Conservation (phyloP, 1,140 invertebrate genomes). For the Atta colombica region DNA sequence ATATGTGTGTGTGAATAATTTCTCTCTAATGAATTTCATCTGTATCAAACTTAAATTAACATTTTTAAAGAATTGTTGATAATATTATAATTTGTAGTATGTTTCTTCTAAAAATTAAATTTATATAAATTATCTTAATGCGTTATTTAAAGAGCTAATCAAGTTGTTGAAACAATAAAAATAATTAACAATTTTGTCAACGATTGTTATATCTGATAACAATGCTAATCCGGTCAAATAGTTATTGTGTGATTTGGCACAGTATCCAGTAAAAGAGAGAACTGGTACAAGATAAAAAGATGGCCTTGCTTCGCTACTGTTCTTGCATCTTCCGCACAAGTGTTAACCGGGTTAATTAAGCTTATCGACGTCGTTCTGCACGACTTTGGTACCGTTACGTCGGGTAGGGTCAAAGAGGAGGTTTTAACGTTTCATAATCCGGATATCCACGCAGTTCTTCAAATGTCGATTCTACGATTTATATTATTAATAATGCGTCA, state of each 20-base stretch:
- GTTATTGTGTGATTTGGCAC: constrained; percentile 35
- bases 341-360: constrained; percentile 65
- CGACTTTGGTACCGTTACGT: constrained; percentile 57
- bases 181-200: background rate
- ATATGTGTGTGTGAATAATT: background rate
- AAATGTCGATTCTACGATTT: constrained; percentile 30
- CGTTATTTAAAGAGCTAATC: background rate
- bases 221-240: constrained; percentile 9
- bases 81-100: background rate
- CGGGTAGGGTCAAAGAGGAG: constrained; percentile 52
- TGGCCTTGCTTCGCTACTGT: constrained; percentile 35
- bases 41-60: background rate
- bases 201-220: background rate
- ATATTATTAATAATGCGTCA: constrained; percentile 41
- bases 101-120: background rate
- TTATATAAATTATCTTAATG: background rate
- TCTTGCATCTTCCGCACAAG: constrained; percentile 55
- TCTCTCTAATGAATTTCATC: background rate
- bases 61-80: background rate
- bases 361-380: constrained; percentile 56
- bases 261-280: background rate
- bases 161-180: background rate
- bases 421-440: constrained; percentile 35
- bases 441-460: constrained; percentile 19
- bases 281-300: constrained; percentile 41